Base-by-base conservation (phyloP, 2,888 invertebrate species). In the Andrena camellia region DNA sequence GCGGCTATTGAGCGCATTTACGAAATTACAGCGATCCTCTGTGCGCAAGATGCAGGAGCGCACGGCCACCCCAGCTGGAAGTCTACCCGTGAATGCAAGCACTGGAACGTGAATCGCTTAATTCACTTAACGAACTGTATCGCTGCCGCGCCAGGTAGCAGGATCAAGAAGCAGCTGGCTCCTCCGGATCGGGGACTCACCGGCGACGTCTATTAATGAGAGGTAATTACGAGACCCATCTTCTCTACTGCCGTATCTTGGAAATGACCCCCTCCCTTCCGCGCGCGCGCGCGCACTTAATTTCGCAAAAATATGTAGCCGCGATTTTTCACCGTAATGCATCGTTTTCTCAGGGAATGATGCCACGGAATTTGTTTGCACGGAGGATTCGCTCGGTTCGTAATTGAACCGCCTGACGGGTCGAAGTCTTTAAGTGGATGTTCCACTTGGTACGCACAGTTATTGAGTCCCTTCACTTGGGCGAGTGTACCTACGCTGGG, bases 11-110 rank as follows among this genome's bases (percentile, higher is more conserved):
- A 79, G 84, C 63, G 86, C 87, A 89, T 89, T 87, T 84, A 79
- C 84, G 83, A 85, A 89, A 91, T 91, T 89, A 81, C 84, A 86
- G 72, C 81, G 82, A 90, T 88, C 70, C 67, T 66, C 68, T 42
- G 26, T 64, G 72, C 57, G 67, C 68, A 60, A 31, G 8, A 64
- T 35, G 70, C 50, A 74, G 84, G 82, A 84, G 71, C 74, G 84
- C 70, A 71, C 72, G 70, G 72, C 52, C 10, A 48, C 52, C 80
- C 33, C 26, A 59, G 63, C 29, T 50, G 73, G 35, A 57, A 68
- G 72, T 33, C 10, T 20, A 54, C 59, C 72, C 23, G 57, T 69
- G 69, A 63, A 48, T 75, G 48, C 26, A 33, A 20, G 33, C 64
- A 26, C 26, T 1, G 62, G 31, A 66, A 77, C 82, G 72, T 70